Evolutionary conservation across 2,113 vertebrate species (phyloP).

Genomic region (Irena cyanogastra): DNA sequence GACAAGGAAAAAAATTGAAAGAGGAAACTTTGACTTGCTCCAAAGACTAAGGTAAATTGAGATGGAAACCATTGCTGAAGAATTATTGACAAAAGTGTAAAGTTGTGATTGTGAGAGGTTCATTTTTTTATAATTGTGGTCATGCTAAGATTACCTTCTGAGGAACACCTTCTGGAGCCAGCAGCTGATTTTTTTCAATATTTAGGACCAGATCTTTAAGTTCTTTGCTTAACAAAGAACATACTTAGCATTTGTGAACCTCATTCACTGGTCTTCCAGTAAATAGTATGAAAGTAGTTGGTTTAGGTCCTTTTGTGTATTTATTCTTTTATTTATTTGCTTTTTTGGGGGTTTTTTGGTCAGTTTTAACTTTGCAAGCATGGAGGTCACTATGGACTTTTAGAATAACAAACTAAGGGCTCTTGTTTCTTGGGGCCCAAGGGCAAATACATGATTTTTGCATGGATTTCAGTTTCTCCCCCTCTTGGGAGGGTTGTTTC

Average conservation of each 20-base stretch:
- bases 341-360: accelerated
- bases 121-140: not conserved
- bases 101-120: not conserved
- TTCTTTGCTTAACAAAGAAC: not conserved
- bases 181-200: not conserved
- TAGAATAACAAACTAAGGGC: not conserved
- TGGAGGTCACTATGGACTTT: not conserved
- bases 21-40: not conserved
- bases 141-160: not conserved
- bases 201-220: not conserved
- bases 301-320: not conserved
- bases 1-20: not conserved
- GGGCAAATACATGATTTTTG: not conserved
- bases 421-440: accelerated
- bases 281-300: not conserved
- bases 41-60: not conserved
- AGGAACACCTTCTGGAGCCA: not conserved
- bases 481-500: accelerated
- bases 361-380: not conserved
- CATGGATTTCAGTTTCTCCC: no score
- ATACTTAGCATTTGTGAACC: not conserved
- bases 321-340: not conserved
- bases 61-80: not conserved
- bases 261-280: not conserved
- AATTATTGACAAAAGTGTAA: constrained; percentile 18